Base-by-base conservation (phyloP, 1,140 invertebrate species). In the Penaeus japonicus region DNA sequence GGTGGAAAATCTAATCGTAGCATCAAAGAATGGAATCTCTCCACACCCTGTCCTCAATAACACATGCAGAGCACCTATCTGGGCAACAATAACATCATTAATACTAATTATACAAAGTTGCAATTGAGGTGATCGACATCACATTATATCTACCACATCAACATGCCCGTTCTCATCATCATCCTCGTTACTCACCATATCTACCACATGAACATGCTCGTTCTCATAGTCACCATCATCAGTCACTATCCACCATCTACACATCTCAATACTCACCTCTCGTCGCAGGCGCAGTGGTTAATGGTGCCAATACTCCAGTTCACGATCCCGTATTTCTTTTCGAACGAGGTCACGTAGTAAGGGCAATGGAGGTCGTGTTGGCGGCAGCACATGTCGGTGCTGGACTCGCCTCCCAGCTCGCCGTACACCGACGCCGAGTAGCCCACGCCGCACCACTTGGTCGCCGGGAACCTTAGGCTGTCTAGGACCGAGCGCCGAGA, bases 401-500 rank as follows among this genome's bases (percentile, higher is more conserved):
- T 93, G 1, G 94, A 94, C 91, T 96, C 96, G 27, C 95, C 95
- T 1, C 97, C 97, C 7, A 98, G 93, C 91, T 97, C 94, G 2
- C 95, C 94, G 91, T 96, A 96, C 90, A 95, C 94, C 18, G 94
- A 94, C 1, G 96, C 96, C 0, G 94, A 94, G 91, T 95, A 95
- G 15, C 97, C 97, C 89, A 95, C 95, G 4, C 97, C 97, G 92
- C 97, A 98, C 97, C 97, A 97, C 91, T 96, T 95, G 1, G 97
- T 98, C 0, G 96, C 96, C 0, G 96, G 96, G 65, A 96, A 94
- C 70, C 96, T 93, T 54, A 96, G 93, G 57, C 95, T 90, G 89
- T 96, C 95, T 90, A 94, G 93, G 73, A 94, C 92, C 90, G 93
- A 93, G 55, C 94, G 93, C 91, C 94, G 94, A 83, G 92, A 91